Base-by-base conservation (phyloP, 2,888 invertebrate genomes). In the Scelioninae gen. 1 region DNA sequence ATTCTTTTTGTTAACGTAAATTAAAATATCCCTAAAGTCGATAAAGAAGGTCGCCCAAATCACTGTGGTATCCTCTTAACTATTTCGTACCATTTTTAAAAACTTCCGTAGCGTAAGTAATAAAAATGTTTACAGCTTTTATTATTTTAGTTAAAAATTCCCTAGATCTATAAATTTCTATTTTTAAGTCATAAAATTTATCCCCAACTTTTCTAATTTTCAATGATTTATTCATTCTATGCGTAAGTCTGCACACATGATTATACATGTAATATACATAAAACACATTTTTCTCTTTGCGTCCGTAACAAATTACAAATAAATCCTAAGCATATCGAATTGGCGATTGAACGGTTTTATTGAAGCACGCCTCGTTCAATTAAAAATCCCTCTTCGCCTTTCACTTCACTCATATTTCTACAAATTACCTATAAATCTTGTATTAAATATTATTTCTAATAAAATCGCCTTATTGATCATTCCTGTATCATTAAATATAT, bases 351-450 rank as follows among this genome's bases (percentile, higher is more conserved):
- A 65, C 43, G 62, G 60, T 80, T 80, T 80, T 80, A 80, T 80
- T 80, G 62, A 80, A 80, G 69, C 69, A 23, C 75, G 55, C 58
- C 29, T 58, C 53, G 60, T 71, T 58, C 63, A 60, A 63, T 75
- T 65, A 78, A 78, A 78, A 71, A 78, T 56, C 16, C 72, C 32
- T 32, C 58, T 34, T 13, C 32, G 43, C 72, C 74, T 80, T 80
- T 75, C 72, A 80, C 80, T 75, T 63, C 45, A 69, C 58, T 80
- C 80, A 75, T 75, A 80, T 75, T 69, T 80, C 75, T 56, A 56
- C 74, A 75, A 81, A 81, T 81, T 60, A 71, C 65, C 60, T 75
- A 75, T 80, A 80, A 80, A 80, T 80, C 75, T 75, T 62, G 38
- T 29, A 56, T 74, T 75, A 74, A 80, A 75, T 75, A 75, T 75